These are phyloP conservation scores for Perithous albicinctus DNA, from an alignment of 2,888 invertebrate species.

Conservation along the genomic window DNA sequence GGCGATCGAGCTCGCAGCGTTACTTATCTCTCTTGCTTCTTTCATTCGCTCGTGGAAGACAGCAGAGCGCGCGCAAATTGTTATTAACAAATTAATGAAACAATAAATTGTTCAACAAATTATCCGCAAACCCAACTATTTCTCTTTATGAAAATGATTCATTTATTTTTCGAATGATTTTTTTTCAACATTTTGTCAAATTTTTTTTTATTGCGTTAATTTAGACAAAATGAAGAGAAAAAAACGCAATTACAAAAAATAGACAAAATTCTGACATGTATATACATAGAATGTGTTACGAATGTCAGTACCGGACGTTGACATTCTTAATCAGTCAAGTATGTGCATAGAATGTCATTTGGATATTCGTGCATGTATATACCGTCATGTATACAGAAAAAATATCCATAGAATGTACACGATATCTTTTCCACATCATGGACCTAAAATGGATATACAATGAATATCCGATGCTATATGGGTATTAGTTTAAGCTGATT, in stretches of 20 bases:
- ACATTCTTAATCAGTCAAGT: neutral
- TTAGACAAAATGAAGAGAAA: neutral
- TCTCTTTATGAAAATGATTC: too few species aligned
- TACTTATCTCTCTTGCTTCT: neutral
- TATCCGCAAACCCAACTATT: too few species aligned
- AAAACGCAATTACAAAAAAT: neutral
- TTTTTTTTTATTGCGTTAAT: neutral
- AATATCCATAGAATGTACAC: neutral
- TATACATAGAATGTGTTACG: neutral
- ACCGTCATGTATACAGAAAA: neutral
- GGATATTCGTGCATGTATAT: neutral
- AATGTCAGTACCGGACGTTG: conserved; percentile 5
- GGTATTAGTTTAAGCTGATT: too few species aligned
- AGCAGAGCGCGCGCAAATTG: neutral
- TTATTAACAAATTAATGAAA: too few species aligned
- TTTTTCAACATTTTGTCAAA: neutral
- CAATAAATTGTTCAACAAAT: too few species aligned
- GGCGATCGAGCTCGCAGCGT: neutral
- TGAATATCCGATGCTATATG: neutral
- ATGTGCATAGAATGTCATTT: conserved; percentile 4
- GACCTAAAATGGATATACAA: conserved; percentile 1
- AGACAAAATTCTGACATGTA: neutral
- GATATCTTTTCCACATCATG: neutral
- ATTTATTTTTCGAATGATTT: neutral
- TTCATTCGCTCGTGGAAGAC: neutral